Conservation (phyloP, 2,797 vertebrate genomes). For the Liparis tanakae region DNA sequence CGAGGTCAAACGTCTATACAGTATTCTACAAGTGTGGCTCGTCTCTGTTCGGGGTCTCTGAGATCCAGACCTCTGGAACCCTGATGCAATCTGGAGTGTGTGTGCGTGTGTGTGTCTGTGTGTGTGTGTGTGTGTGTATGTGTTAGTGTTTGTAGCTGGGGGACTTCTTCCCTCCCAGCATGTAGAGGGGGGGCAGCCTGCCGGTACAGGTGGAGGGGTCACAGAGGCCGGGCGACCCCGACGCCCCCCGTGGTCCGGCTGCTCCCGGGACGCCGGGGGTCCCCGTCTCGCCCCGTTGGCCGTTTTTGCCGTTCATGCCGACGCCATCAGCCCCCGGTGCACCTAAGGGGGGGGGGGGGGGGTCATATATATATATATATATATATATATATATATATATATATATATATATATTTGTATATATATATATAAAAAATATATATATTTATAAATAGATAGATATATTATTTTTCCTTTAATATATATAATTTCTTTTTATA, state of each 20-base stretch:
- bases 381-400: no score
- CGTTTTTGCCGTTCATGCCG: constrained; percentile 81
- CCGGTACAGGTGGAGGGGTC: constrained; percentile 84
- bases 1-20: constrained; percentile 71
- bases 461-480: no score
- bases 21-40: constrained; percentile 72
- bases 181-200: constrained; percentile 78
- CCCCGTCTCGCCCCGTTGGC: constrained; percentile 78
- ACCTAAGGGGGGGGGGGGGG: constrained; percentile 60
- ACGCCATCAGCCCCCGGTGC: constrained; percentile 75
- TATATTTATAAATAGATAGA: no score
- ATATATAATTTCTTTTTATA: no score
- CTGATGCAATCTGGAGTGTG: constrained; percentile 53
- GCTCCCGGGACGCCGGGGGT: constrained; percentile 75
- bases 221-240: constrained; percentile 82
- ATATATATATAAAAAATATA: no score
- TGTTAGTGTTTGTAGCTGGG: constrained; percentile 63
- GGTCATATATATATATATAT: no score
- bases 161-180: constrained; percentile 83
- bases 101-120: no score
- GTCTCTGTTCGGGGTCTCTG: constrained; percentile 17
- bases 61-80: constrained; percentile 28
- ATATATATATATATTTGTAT: no score
- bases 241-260: constrained; percentile 74
- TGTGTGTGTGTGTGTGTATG: no score